Evolutionary conservation across 2,113 vertebrate genomes (phyloP).

Genomic region (Gnathonemus echidnorhynchus): DNA sequence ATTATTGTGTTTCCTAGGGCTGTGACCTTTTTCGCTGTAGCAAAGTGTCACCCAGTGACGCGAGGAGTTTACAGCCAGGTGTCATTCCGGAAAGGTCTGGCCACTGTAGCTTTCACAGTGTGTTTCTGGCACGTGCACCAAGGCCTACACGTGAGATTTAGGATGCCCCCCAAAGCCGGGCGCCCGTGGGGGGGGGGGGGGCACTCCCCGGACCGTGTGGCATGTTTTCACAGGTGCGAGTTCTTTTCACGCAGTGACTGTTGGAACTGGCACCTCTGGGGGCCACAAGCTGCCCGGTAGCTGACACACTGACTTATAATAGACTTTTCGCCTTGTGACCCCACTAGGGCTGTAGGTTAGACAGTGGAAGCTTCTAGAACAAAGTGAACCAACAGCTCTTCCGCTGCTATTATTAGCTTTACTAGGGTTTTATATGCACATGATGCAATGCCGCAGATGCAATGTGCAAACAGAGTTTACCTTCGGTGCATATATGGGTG

Average conservation of each 20-base stretch:
- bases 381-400: not conserved
- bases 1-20: not conserved
- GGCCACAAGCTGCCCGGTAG: not conserved
- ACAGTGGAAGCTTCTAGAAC: not conserved
- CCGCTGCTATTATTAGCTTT: not conserved
- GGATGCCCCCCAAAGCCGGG: not conserved
- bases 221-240: conserved; percentile 69
- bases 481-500: too few relatives aligned
- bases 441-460: not conserved
- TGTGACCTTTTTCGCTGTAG: not conserved
- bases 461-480: not conserved
- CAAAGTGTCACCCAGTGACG: not conserved
- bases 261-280: conserved; percentile 51
- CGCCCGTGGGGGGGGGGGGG: not conserved
- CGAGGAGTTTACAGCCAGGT: not conserved
- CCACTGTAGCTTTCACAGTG: not conserved
- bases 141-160: not conserved
- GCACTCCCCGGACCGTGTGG: conserved; percentile 35
- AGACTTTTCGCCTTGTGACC: not conserved
- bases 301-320: conserved; percentile 10
- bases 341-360: not conserved
- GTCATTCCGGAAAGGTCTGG: not conserved
- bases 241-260: conserved; percentile 49
- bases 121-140: not conserved
- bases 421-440: not conserved